Percentiles rank a stretch among this genome's conserved stretches.
These are phyloP conservation scores for Pagrus major DNA, from an alignment of 2,113 vertebrate species.

Conservation along the genomic window DNA sequence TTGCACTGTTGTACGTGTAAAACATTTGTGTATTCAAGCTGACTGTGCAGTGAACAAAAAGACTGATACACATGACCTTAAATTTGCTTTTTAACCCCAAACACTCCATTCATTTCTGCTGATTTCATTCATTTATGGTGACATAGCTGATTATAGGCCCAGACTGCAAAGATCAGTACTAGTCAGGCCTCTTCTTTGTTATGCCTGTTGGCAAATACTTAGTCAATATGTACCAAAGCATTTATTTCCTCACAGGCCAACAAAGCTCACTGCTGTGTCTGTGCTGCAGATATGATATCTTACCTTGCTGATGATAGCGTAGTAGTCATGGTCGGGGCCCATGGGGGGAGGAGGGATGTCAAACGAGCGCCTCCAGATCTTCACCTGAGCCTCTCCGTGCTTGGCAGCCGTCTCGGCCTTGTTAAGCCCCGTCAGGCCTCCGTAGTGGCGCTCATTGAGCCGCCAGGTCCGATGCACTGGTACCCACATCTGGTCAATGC, in stretches of 20 bases:
- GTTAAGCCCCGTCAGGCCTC: slow-evolving; percentile 92
- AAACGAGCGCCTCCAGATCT: slow-evolving; percentile 93
- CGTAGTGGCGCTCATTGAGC: slow-evolving; percentile 94
- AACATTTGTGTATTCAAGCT: background rate
- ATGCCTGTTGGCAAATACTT: slow-evolving; percentile 3
- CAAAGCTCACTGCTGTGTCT: slow-evolving; percentile 2
- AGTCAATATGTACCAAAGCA: slow-evolving; percentile 38
- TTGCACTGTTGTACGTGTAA: background rate
- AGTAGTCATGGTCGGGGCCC: slow-evolving; percentile 88
- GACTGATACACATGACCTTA: background rate
- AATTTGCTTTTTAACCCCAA: background rate
- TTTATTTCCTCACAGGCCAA: slow-evolving; percentile 21
- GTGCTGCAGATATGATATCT: slow-evolving; percentile 44
- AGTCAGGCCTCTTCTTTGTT: slow-evolving; percentile 38
- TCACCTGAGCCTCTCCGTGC: slow-evolving; percentile 94
- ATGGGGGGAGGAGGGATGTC: slow-evolving; percentile 91
- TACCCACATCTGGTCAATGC: slow-evolving; percentile 95
- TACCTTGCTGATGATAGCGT: slow-evolving; percentile 84
- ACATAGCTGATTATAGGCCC: background rate
- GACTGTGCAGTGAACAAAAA: slow-evolving; percentile 35
- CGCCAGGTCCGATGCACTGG: slow-evolving; percentile 92
- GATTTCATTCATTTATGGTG: slow-evolving; percentile 27
- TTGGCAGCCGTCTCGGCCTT: slow-evolving; percentile 93
- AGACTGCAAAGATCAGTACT: background rate
- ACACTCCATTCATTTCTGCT: slow-evolving; percentile 7